These are phyloP conservation scores for Lacerta viridis DNA, from an alignment of 2,797 vertebrate species.

Conservation along the genomic window DNA sequence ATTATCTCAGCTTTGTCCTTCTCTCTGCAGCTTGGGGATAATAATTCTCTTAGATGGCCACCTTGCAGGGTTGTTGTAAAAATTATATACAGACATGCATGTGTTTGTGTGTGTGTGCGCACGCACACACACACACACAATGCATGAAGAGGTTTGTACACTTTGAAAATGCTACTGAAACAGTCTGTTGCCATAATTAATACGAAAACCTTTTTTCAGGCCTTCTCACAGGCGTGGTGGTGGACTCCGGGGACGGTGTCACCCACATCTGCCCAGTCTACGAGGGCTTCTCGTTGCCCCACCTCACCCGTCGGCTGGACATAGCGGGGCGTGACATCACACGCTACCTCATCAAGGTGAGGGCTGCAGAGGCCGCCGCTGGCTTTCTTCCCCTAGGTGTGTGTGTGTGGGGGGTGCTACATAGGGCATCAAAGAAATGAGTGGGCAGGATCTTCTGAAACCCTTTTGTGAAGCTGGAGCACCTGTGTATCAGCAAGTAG, in stretches of 20 bases:
- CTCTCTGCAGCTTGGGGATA: too few species aligned
- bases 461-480: neutral
- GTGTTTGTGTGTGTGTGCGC: too few species aligned
- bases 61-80: too few species aligned
- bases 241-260: constrained; percentile 70
- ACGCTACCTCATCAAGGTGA: constrained; percentile 61
- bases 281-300: constrained; percentile 77
- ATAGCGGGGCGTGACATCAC: constrained; percentile 73
- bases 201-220: neutral
- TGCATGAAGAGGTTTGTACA: too few species aligned
- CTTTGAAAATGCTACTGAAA: too few species aligned
- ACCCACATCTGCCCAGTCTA: constrained; percentile 76
- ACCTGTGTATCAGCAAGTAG: neutral
- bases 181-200: too few species aligned
- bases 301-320: constrained; percentile 66
- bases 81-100: too few species aligned
- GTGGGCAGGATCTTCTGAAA: neutral
- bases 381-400: neutral
- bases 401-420: too few species aligned
- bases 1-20: too few species aligned
- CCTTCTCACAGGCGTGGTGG: constrained; percentile 68
- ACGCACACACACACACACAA: too few species aligned
- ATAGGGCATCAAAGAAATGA: too few species aligned
- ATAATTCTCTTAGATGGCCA: too few species aligned
- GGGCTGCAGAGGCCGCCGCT: fast-evolving